Evolutionary conservation across 2,888 invertebrate species (phyloP).

Genomic region (Parasteatoda lunata): DNA sequence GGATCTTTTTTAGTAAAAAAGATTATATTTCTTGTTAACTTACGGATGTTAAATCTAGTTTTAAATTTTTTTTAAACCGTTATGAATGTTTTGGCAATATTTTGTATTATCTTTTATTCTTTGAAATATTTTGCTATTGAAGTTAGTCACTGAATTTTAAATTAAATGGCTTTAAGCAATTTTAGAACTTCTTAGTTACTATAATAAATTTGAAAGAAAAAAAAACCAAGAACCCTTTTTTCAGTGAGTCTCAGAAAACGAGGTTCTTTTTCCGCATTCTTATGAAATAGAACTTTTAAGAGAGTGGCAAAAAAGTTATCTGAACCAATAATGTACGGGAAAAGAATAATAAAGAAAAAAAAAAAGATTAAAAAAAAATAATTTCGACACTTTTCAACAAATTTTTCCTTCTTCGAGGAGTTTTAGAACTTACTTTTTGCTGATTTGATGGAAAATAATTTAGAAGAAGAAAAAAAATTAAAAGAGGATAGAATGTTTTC

Average conservation of each 20-base stretch:
- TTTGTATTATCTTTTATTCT: too few relatives aligned
- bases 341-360: slow-evolving; percentile 29
- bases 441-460: slow-evolving; percentile 20
- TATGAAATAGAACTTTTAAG: slow-evolving; percentile 36
- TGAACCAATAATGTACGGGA: slow-evolving; percentile 31
- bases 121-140: too few relatives aligned
- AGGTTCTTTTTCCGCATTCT: not conserved
- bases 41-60: too few relatives aligned
- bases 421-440: slow-evolving; percentile 34
- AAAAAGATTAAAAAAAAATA: slow-evolving; percentile 33
- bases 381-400: slow-evolving; percentile 17
- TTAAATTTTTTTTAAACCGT: too few relatives aligned
- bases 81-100: too few relatives aligned
- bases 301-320: slow-evolving; percentile 7
- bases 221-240: not conserved
- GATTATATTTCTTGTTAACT: too few relatives aligned
- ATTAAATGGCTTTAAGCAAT: too few relatives aligned
- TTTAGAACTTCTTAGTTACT: too few relatives aligned
- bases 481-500: not conserved
- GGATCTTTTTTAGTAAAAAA: too few relatives aligned
- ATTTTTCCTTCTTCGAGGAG: slow-evolving; percentile 1
- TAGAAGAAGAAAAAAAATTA: not conserved
- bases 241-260: not conserved
- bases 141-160: too few relatives aligned
- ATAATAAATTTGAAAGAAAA: not conserved